These are phyloP conservation scores for Fabriciana adippe DNA, from an alignment of 2,888 invertebrate species.

Conservation along the genomic window DNA sequence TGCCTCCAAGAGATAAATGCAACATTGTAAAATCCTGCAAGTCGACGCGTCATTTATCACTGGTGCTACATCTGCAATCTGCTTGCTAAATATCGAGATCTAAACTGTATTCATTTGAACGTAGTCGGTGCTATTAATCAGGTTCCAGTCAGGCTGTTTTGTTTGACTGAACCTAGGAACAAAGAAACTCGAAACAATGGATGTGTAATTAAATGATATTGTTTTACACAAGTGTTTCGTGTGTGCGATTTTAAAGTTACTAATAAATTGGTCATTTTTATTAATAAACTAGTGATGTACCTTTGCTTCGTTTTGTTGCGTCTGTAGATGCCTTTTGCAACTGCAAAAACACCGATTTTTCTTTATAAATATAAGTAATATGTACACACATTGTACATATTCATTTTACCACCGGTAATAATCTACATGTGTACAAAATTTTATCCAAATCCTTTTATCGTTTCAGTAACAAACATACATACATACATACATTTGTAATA, in stretches of 20 bases:
- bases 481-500: no score
- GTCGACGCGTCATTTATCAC: slow-evolving; percentile 42
- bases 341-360: no score
- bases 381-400: no score
- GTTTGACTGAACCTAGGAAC: slow-evolving; percentile 55
- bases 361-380: no score
- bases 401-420: no score
- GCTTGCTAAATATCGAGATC: slow-evolving; percentile 55
- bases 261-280: not conserved
- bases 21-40: slow-evolving; percentile 26
- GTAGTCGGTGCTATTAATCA: slow-evolving; percentile 73
- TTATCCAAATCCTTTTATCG: no score
- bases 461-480: no score
- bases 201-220: slow-evolving; percentile 16
- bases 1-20: slow-evolving; percentile 11
- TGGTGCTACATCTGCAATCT: slow-evolving; percentile 36
- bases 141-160: slow-evolving; percentile 64
- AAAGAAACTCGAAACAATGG: slow-evolving; percentile 21
- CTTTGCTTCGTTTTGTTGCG: no score
- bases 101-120: slow-evolving; percentile 69
- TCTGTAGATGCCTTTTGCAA: no score
- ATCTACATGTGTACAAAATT: no score
- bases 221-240: no score
- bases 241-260: not conserved
- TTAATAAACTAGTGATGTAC: not conserved